Percentiles rank a stretch among this genome's conserved stretches.
Evolutionary conservation across 1,140 invertebrate genomes (phyloP).

Genomic region (Artemia franciscana): DNA sequence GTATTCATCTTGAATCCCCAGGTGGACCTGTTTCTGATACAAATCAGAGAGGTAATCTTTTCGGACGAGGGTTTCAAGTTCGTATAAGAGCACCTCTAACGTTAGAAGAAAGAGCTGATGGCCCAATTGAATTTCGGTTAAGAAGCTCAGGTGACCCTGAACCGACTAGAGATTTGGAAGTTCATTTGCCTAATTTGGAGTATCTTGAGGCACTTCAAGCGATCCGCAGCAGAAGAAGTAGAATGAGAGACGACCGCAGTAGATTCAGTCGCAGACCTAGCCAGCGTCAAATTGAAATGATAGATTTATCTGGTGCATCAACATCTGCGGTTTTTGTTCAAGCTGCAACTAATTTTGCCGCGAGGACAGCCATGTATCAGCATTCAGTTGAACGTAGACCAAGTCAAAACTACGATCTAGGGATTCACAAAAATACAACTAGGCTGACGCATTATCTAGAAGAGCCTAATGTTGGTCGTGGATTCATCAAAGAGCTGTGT

Average conservation of each 20-base stretch:
- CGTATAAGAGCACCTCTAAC: constrained; percentile 7
- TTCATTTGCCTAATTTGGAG: constrained; percentile 10
- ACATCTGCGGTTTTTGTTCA: constrained; percentile 3
- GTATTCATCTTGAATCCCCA: too few species aligned
- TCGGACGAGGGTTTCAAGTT: constrained; percentile 3
- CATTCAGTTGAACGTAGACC: neutral
- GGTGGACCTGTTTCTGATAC: too few species aligned
- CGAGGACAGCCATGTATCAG: constrained; percentile 4
- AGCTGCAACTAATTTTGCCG: constrained; percentile 8
- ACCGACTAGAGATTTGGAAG: constrained; percentile 4
- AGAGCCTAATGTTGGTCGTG: constrained; percentile 64
- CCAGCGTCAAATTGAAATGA: neutral
- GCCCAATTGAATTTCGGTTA: constrained; percentile 3
- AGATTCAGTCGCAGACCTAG: neutral
- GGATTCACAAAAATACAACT: constrained; percentile 42
- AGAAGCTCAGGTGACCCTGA: constrained; percentile 3
- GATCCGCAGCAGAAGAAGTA: constrained; percentile 3
- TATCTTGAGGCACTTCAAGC: constrained; percentile 5
- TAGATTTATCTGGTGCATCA: neutral
- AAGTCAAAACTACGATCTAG: neutral
- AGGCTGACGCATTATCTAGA: constrained; percentile 59
- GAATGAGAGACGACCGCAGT: neutral
- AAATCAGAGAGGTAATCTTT: too few species aligned
- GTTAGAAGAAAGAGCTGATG: constrained; percentile 2
- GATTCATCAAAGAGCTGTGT: constrained; percentile 58